Base-by-base conservation (phyloP, 2,113 vertebrate species). In the Accipiter cooperii region DNA sequence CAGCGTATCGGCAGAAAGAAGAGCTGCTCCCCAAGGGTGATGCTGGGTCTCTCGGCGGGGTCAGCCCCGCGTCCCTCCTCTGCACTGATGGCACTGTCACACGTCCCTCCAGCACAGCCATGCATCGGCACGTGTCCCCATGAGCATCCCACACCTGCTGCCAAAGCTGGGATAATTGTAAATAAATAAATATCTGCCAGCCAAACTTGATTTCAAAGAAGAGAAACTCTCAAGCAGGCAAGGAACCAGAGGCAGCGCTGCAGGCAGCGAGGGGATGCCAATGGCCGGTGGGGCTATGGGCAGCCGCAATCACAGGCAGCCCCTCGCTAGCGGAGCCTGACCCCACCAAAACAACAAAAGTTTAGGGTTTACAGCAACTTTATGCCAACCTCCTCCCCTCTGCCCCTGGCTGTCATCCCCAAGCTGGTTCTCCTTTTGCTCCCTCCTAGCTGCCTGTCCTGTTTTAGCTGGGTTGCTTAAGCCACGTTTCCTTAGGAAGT, bases 41-140 rank as follows among this genome's bases (percentile, higher is more conserved):
- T 6, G 0, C 1, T 0, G 11, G 40, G 6, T 57, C 15, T 55
- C 29, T 8, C 3, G 4, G 29, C 0, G 0, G 15, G 13, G 21
- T 12, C 75, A 68, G 33, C 17, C 28, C 42, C 61, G 31, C 1
- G 5, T 29, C 19, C 52, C 34, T 42, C 40, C 63, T 68, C 52
- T 28, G 36, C 19, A 5, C 42, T 17, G 26, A 8, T 29, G 47
- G 28, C 65, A 58, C 31, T 26, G 28, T 31, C 34, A 20, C 14
- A 0, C 4, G 4, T 44, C 68, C 52, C 57, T 36, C 73, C 61
- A 60, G 73, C 36, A 14, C 71, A 38, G 51, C 34, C 40, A 2
- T 4, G 17, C 9, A 1, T 4, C 2, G 8, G 71, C 57, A 58
- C 2, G 1, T n/a, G 7, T 31, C 57, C 55, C 36, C 25, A 28